Conservation (phyloP, 2,888 invertebrate genomes). For the Agrenia bidenticulata region DNA sequence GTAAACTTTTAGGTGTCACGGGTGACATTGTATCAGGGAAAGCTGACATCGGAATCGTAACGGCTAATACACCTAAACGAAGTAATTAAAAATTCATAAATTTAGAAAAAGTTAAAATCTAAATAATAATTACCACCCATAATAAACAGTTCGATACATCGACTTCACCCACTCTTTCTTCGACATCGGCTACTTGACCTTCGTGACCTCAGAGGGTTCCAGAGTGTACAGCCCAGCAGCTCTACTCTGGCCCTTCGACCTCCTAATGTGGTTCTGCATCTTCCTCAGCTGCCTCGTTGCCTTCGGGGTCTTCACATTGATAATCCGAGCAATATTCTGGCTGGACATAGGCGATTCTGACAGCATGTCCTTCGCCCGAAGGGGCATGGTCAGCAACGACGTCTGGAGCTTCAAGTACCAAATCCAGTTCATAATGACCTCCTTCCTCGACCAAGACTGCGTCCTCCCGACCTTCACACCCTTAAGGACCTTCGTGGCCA, state of each 20-base stretch:
- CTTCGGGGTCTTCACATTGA: constrained; percentile 21
- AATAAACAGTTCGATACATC: constrained; percentile 24
- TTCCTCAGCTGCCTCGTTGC: constrained; percentile 23
- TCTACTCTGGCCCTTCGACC: constrained; percentile 31
- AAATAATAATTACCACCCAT: too few species aligned
- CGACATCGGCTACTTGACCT: constrained; percentile 37
- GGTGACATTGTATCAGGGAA: constrained; percentile 29
- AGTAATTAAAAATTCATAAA: constrained; percentile 9
- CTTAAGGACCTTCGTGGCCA: constrained; percentile 24
- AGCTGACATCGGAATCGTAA: constrained; percentile 31
- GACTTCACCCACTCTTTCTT: constrained; percentile 36
- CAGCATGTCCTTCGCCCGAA: background rate
- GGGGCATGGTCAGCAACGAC: constrained; percentile 7
- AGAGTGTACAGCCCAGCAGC: constrained; percentile 22
- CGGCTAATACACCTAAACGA: constrained; percentile 33
- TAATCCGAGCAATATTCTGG: constrained; percentile 10
- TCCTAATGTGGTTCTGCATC: constrained; percentile 22
- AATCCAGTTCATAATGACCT: constrained; percentile 16
- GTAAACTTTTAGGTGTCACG: constrained; percentile 25
- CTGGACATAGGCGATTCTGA: background rate
- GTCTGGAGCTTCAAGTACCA: constrained; percentile 10
- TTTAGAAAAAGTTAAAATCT: too few species aligned
- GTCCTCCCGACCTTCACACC: constrained; percentile 14
- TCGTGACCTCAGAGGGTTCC: constrained; percentile 33
- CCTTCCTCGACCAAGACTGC: constrained; percentile 33